Percentiles rank a stretch among this genome's conserved stretches.
Conservation (phyloP, 37 sponge, comb jelly and placozoan species). For the Theonella swinhoei region DNA sequence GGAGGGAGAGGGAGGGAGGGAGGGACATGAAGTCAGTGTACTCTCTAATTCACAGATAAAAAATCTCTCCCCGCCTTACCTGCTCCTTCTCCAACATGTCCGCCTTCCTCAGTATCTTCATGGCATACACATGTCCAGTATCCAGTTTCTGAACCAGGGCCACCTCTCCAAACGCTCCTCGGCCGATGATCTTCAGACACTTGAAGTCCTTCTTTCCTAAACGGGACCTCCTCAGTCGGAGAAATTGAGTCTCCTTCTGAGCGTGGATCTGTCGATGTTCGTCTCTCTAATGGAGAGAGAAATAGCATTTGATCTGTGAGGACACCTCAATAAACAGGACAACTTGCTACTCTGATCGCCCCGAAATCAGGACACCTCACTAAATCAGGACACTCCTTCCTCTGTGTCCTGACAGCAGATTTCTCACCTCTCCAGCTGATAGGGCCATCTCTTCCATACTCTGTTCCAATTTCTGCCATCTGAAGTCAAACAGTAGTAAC, state of each 20-base stretch:
- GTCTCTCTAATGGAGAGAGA: conserved; percentile 57
- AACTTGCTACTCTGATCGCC: no score
- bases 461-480: conserved; percentile 80
- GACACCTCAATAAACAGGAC: conserved; percentile 5
- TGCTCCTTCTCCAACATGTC: conserved; percentile 99
- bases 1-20: neutral
- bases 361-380: no score
- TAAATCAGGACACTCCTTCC: no score
- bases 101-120: conserved; percentile 95
- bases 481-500: conserved; percentile 3
- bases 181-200: conserved; percentile 93
- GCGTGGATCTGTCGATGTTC: conserved; percentile 82
- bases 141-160: conserved; percentile 95
- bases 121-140: conserved; percentile 99
- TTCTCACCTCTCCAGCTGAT: conserved; percentile 74
- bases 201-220: conserved; percentile 95
- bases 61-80: conserved; percentile 20
- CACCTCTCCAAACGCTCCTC: conserved; percentile 99
- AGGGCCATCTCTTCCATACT: conserved; percentile 83
- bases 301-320: neutral
- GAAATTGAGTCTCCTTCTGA: conserved; percentile 94
- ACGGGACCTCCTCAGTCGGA: conserved; percentile 86
- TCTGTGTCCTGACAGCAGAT: no score
- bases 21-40: neutral
- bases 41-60: neutral